Percentiles rank a stretch among this genome's conserved stretches.
These are phyloP conservation scores for Mylabris phalerata DNA, from an alignment of 1,140 invertebrate genomes.

Conservation along the genomic window DNA sequence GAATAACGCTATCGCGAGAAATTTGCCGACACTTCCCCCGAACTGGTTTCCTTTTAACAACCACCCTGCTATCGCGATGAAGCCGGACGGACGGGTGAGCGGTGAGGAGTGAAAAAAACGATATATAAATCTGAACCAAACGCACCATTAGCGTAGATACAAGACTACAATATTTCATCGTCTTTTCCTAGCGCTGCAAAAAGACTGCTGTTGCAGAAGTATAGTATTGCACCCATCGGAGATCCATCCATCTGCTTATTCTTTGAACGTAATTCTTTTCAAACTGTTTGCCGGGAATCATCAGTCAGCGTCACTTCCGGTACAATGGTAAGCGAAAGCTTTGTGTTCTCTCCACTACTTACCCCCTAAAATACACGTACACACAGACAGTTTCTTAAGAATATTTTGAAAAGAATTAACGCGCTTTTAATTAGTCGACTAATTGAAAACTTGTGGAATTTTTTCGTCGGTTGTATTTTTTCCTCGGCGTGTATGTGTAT, in stretches of 20 bases:
- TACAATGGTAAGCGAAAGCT: constrained; percentile 32
- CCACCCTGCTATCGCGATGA: too few relatives aligned
- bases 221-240: constrained; percentile 25
- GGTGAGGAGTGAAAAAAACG: too few relatives aligned
- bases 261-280: constrained; percentile 32
- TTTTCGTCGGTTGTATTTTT: background rate
- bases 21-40: too few relatives aligned
- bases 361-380: too few relatives aligned
- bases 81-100: too few relatives aligned
- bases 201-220: constrained; percentile 15
- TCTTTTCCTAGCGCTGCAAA: constrained; percentile 24
- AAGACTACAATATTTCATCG: constrained; percentile 33
- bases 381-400: too few relatives aligned
- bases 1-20: too few relatives aligned
- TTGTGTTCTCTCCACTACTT: constrained; percentile 20
- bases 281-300: constrained; percentile 31
- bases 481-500: too few relatives aligned
- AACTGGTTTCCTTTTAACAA: too few relatives aligned
- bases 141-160: constrained; percentile 31
- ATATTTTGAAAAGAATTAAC: constrained; percentile 20
- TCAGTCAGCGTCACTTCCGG: constrained; percentile 39
- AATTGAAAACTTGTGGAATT: constrained; percentile 26
- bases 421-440: constrained; percentile 28
- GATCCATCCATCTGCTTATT: constrained; percentile 36
- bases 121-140: constrained; percentile 28